Conservation (phyloP, 2,888 invertebrate genomes). For the Tetragonisca angustula region DNA sequence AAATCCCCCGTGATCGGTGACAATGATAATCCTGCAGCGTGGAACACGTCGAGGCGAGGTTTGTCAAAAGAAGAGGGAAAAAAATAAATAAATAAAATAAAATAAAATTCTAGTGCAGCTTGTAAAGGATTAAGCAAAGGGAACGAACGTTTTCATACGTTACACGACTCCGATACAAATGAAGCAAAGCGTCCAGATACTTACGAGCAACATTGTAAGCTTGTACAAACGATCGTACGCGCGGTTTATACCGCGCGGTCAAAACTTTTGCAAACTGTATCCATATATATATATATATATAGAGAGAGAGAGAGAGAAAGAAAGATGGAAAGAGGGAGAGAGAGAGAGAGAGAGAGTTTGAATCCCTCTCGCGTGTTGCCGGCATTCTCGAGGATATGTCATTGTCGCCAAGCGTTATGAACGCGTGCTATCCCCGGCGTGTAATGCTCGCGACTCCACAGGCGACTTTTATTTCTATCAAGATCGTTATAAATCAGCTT, state of each 20-base stretch:
- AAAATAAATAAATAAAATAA: too few relatives aligned
- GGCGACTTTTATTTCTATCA: conserved; percentile 76
- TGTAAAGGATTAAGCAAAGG: conserved; percentile 1
- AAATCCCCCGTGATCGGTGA: too few relatives aligned
- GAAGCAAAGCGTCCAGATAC: not conserved
- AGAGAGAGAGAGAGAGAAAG: too few relatives aligned
- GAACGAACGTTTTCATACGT: conserved; percentile 2
- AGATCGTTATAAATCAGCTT: conserved; percentile 79
- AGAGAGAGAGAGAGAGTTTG: conserved; percentile 23
- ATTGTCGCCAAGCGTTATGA: conserved; percentile 74
- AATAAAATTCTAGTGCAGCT: not conserved
- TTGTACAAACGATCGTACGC: not conserved
- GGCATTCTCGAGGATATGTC: conserved; percentile 77
- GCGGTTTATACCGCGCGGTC: conserved; percentile 13
- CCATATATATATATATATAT: too few relatives aligned
- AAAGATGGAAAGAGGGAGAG: too few relatives aligned
- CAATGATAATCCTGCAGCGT: too few relatives aligned
- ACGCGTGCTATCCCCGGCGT: conserved; percentile 67
- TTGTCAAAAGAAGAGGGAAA: too few relatives aligned
- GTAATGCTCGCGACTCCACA: conserved; percentile 56
- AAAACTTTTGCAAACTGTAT: conserved; percentile 21
- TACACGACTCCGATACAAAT: not conserved
- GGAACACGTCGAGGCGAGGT: too few relatives aligned
- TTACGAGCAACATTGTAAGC: not conserved
- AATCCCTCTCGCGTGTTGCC: conserved; percentile 47